These are phyloP conservation scores for Gadopsis bispinosus DNA, from an alignment of 2,797 vertebrate genomes.

Conservation along the genomic window DNA sequence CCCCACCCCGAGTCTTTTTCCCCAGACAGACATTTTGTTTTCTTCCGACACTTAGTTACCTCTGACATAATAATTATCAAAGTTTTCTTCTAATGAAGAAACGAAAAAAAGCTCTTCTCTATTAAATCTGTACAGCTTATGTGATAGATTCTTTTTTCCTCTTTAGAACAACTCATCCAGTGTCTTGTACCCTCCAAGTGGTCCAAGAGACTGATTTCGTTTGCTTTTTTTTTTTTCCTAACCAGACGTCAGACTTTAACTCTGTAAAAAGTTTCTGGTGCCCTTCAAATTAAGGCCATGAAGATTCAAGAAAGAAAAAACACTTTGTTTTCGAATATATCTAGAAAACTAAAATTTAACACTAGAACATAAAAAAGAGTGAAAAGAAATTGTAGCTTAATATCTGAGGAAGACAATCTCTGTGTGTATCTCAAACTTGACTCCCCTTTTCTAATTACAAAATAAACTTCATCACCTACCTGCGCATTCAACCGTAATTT, in stretches of 20 bases:
- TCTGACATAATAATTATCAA: conserved; percentile 92
- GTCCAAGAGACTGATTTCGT: conserved; percentile 83
- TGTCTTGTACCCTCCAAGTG: conserved; percentile 85
- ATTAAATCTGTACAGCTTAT: conserved; percentile 96
- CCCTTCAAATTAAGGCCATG: conserved; percentile 99
- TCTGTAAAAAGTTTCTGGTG: conserved; percentile 91
- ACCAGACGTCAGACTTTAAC: conserved; percentile 91
- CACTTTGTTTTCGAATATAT: conserved; percentile 88
- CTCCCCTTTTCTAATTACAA: conserved; percentile 86
- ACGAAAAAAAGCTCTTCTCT: conserved; percentile 88
- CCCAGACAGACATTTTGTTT: conserved; percentile 92
- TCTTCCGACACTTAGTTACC: conserved; percentile 89
- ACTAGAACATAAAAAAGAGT: conserved; percentile 86
- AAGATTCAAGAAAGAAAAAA: conserved; percentile 92
- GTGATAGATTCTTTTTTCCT: conserved; percentile 87
- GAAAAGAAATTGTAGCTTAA: conserved; percentile 91
- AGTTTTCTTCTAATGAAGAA: conserved; percentile 97
- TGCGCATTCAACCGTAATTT: conserved; percentile 85
- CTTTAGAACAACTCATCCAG: conserved; percentile 85
- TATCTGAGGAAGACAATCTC: conserved; percentile 94
- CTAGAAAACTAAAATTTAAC: conserved; percentile 89
- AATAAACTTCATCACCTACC: conserved; percentile 88
- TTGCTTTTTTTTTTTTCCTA: conserved; percentile 66
- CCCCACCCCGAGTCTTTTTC: conserved; percentile 69
- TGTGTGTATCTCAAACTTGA: conserved; percentile 88